phyloP scores from a whole-genome alignment of 2,888 invertebrate species.

The Cosmia pyralina region DNA sequence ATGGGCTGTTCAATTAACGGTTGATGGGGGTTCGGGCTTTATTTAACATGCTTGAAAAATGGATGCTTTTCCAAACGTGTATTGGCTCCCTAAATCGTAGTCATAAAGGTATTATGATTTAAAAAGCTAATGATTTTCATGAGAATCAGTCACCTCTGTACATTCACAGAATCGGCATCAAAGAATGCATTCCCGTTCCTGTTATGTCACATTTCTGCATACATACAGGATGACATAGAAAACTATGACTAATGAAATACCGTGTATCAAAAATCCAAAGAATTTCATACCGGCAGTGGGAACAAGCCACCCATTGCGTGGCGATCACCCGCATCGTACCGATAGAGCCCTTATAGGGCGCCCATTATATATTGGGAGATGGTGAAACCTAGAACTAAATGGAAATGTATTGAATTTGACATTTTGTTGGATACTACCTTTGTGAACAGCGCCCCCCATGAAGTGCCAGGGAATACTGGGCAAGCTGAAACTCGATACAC shows the following conservation, averaged over 20 bases:
- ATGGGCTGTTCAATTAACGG: background rate
- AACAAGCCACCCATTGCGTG: slow-evolving; percentile 74
- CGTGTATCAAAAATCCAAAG: slow-evolving; percentile 32
- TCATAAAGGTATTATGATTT: background rate
- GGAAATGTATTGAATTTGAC: slow-evolving; percentile 18
- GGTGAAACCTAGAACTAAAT: slow-evolving; percentile 17
- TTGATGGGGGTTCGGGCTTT: background rate
- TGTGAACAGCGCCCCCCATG: slow-evolving; percentile 18
- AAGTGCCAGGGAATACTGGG: slow-evolving; percentile 36
- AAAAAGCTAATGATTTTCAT: background rate
- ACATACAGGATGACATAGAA: background rate
- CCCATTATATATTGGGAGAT: slow-evolving; percentile 24
- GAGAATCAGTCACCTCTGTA: no score
- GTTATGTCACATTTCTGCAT: background rate
- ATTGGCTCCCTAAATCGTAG: no score
- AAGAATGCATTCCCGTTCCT: background rate
- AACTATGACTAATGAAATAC: slow-evolving; percentile 36
- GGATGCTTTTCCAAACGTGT: no score
- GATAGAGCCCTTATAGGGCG: slow-evolving; percentile 39
- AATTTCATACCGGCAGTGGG: slow-evolving; percentile 43
- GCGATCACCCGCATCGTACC: slow-evolving; percentile 66
- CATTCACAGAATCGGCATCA: background rate
- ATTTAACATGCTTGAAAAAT: background rate
- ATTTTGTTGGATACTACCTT: slow-evolving; percentile 7
- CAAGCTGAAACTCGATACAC: slow-evolving; percentile 48